Percentiles rank a stretch among this genome's conserved stretches.
Evolutionary conservation across 1,140 invertebrate species (phyloP).

Genomic region (Venturia canescens): DNA sequence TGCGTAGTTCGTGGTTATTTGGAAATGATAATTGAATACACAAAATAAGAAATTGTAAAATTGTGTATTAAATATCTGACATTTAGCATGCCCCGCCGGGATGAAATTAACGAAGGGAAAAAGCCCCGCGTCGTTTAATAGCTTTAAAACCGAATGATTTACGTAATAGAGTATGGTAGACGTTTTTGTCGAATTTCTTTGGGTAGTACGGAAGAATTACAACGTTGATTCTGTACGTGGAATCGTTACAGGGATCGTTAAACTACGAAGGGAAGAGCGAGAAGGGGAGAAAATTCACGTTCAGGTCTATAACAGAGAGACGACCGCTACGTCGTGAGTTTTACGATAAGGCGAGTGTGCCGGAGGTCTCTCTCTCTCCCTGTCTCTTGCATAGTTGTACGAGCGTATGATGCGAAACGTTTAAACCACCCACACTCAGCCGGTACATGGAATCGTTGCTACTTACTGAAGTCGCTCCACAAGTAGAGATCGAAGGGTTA

Average conservation of each 20-base stretch:
- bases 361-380: constrained; percentile 26
- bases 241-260: constrained; percentile 50
- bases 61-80: constrained; percentile 1
- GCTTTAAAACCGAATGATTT: constrained; percentile 11
- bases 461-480: constrained; percentile 14
- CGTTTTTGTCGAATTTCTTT: constrained; percentile 27
- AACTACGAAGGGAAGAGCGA: not conserved
- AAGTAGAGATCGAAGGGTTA: constrained; percentile 37
- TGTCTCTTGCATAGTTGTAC: constrained; percentile 8
- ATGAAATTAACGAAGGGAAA: not conserved
- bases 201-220: constrained; percentile 26
- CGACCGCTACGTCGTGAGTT: constrained; percentile 6
- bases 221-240: constrained; percentile 44
- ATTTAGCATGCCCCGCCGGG: not conserved
- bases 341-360: constrained; percentile 19
- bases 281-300: not conserved
- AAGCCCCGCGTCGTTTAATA: constrained; percentile 1
- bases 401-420: constrained; percentile 31
- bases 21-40: not conserved
- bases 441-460: constrained; percentile 22
- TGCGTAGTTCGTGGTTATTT: not conserved
- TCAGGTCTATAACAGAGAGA: constrained; percentile 1
- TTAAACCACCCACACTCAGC: constrained; percentile 24
- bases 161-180: not conserved
- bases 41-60: not conserved